Conservation (phyloP, 2,888 invertebrate genomes). For the Eilema griseolum region DNA sequence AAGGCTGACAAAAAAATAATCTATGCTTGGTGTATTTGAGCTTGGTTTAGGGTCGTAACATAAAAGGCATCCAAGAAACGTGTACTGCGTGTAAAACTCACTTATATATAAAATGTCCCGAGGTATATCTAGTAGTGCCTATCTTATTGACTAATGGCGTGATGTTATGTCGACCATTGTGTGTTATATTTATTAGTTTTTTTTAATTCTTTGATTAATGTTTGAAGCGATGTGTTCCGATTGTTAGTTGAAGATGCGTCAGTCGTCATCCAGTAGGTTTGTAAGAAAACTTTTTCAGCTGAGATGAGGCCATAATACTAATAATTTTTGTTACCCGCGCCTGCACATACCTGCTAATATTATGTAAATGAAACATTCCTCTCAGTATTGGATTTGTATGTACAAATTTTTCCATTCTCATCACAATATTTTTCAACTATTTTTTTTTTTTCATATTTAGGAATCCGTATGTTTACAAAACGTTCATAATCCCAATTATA, state of each 20-base stretch:
- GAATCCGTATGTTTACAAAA: conserved; percentile 7
- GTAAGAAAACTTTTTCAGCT: conserved; percentile 77
- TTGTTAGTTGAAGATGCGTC: conserved; percentile 40
- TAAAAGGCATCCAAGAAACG: no score
- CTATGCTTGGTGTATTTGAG: no score
- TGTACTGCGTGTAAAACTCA: no score
- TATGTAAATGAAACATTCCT: conserved; percentile 74
- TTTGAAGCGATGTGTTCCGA: conserved; percentile 49
- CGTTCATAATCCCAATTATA: conserved; percentile 8
- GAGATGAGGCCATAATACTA: conserved; percentile 74
- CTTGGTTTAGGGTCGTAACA: no score
- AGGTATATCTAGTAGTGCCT: conserved; percentile 5
- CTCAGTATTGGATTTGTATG: conserved; percentile 70
- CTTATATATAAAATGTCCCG: no score
- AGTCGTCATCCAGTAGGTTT: conserved; percentile 81
- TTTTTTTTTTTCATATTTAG: conserved; percentile 15
- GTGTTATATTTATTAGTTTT: conserved; percentile 30
- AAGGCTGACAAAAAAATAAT: no score
- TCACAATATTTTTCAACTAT: conserved; percentile 40
- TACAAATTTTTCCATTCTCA: conserved; percentile 52
- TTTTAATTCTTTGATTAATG: conserved; percentile 44
- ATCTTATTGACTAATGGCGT: conserved; percentile 9
- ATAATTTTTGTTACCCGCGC: conserved; percentile 44
- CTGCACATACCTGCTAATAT: conserved; percentile 31
- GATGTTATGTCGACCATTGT: conserved; percentile 20